Evolutionary conservation across 2,113 vertebrate genomes (phyloP), one percentile per base, ranked within the genome.

Genomic region (Petromus typicus): DNA sequence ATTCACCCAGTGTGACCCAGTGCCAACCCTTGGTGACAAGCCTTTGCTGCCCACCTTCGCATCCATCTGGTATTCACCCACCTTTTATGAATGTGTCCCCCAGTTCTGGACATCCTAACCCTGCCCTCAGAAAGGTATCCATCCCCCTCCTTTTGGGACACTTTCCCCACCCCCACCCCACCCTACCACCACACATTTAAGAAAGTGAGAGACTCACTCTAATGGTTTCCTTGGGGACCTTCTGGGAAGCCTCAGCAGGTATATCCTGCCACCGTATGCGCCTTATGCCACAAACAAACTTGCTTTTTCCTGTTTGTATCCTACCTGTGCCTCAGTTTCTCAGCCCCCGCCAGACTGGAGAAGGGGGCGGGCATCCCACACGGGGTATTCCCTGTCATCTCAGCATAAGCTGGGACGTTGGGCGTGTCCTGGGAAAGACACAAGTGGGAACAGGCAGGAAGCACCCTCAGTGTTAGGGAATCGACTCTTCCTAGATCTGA

Each of bases 161-260:
- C 59, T 4, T 91, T 64, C 88, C 69, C 34, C 3, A 5, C 59
- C 57, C 57, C 40, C 45, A 25, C 57, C 6, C 59, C 57, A 20
- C 56, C 25, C 89, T 78, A 7, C 69, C 63, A 61, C 64, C 92
- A 66, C 64, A 40, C 59, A 5, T 14, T 16, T 2, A 67, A 89
- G 89, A 89, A 89, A 67, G 1, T 54, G 90, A 96, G 92, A 97
- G 81, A 75, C 85, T 75, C 71, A 37, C 51, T 40, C 85, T 82
- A 92, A 96, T n/a, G 91, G 90, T 89, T 94, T 95, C 92, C 89
- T 90, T 93, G 34, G 86, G 97, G 81, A 89, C 90, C 91, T 97
- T 92, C 81, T 87, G 86, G 95, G 89, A 84, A 83, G 34, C n/a
- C 96, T 89, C 96, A 95, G 96, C 96, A 95, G 96, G 97, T 89